phyloP scores from a whole-genome alignment of 2,888 invertebrate genomes.

The Linnaemya tessellans region DNA sequence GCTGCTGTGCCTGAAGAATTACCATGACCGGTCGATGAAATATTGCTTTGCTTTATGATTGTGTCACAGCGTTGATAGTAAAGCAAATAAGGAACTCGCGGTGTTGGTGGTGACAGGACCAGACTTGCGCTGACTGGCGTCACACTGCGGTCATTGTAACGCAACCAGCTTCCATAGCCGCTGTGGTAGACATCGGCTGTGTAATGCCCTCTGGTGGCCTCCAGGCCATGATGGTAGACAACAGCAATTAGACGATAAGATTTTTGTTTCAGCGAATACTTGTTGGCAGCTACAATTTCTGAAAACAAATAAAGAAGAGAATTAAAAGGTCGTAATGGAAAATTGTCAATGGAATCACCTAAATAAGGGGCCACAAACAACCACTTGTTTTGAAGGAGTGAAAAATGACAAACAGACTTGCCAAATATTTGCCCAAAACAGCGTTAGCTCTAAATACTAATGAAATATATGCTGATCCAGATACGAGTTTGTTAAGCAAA shows the following conservation, averaged over 20 bases:
- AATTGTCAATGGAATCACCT: no score
- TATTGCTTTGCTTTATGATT: constrained; percentile 81
- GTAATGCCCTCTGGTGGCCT: constrained; percentile 97
- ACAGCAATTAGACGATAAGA: constrained; percentile 97
- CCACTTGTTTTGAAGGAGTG: no score
- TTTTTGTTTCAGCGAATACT: constrained; percentile 89
- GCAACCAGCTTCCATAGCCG: constrained; percentile 94
- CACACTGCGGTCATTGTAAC: constrained; percentile 95
- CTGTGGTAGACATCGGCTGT: constrained; percentile 96
- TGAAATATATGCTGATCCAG: no score
- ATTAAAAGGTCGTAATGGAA: neutral
- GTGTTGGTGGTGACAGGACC: constrained; percentile 92
- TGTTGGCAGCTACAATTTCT: constrained; percentile 93
- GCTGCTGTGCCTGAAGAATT: constrained; percentile 59
- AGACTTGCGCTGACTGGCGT: constrained; percentile 90
- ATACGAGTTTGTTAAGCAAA: no score
- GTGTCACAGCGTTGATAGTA: constrained; percentile 96
- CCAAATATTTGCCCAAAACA: no score
- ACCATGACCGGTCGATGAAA: constrained; percentile 44
- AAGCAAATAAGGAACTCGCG: constrained; percentile 96
- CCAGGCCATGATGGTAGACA: constrained; percentile 98
- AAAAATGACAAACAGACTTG: neutral
- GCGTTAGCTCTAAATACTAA: no score
- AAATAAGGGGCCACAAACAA: no score
- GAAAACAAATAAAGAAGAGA: neutral